Percentiles rank a stretch among this genome's conserved stretches.
Evolutionary conservation across 2,888 invertebrate genomes (phyloP).

Genomic region (Aporophyla lueneburgensis): DNA sequence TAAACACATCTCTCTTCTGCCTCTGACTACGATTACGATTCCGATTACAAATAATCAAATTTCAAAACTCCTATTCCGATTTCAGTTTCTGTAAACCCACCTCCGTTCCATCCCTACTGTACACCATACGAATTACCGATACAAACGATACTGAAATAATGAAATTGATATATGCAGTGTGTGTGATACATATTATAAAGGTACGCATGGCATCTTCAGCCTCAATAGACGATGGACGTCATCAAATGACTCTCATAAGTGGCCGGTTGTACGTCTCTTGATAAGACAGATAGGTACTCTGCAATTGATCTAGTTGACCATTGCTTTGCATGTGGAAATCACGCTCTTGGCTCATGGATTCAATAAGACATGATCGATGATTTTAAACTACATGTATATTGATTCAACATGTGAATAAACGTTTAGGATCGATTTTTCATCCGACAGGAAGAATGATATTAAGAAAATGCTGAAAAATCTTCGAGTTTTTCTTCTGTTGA

Average conservation of each 20-base stretch:
- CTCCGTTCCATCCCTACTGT: no score
- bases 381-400: neutral
- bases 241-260: constrained; percentile 35
- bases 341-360: constrained; percentile 23
- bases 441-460: neutral
- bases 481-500: neutral
- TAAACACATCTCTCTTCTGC: no score
- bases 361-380: neutral
- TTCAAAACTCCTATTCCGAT: no score
- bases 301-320: constrained; percentile 37
- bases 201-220: neutral
- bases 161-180: no score
- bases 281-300: constrained; percentile 18
- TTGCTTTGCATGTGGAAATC: constrained; percentile 42
- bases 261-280: constrained; percentile 20
- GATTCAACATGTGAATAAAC: neutral
- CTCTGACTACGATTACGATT: no score
- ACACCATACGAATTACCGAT: neutral
- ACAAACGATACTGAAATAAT: neutral
- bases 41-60: no score
- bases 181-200: no score
- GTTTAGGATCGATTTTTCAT: no score
- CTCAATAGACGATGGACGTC: constrained; percentile 32
- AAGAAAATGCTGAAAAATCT: neutral
- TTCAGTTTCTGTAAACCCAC: no score